Conservation (phyloP, 2,888 invertebrate genomes). For the Drosophila percnosoma region DNA sequence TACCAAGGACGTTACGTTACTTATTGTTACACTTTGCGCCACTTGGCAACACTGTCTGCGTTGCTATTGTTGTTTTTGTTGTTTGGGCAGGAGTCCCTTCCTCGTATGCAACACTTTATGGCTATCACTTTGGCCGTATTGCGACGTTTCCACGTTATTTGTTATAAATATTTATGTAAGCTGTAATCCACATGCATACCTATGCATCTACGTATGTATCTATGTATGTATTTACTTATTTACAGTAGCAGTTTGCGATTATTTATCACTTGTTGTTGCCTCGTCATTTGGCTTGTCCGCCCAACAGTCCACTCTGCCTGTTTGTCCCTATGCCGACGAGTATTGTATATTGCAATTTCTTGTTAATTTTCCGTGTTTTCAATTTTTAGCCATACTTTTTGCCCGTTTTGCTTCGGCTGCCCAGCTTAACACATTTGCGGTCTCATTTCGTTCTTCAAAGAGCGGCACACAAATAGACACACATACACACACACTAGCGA, state of each 20-base stretch:
- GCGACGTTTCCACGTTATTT: conserved; percentile 25
- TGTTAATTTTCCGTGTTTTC: conserved; percentile 22
- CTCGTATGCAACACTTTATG: conserved; percentile 46
- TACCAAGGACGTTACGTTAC: conserved; percentile 63
- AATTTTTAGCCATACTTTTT: conserved; percentile 17
- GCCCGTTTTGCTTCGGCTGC: conserved; percentile 10
- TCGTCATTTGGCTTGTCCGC: not conserved
- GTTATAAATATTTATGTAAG: conserved; percentile 23
- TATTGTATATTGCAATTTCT: conserved; percentile 15
- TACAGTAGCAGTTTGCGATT: conserved; percentile 27
- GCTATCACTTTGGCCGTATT: conserved; percentile 56
- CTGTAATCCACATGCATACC: not conserved
- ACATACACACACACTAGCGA: not conserved
- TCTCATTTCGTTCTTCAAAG: conserved; percentile 29
- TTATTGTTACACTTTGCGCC: conserved; percentile 53
- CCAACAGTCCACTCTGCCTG: not conserved
- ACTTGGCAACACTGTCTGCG: conserved; percentile 58
- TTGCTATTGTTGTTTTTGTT: conserved; percentile 23
- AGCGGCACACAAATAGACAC: conserved; percentile 15
- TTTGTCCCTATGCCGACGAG: not conserved
- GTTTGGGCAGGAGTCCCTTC: conserved; percentile 22
- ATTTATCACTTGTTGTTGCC: conserved; percentile 54
- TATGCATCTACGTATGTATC: not conserved
- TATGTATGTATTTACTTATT: conserved; percentile 28
- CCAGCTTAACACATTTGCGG: conserved; percentile 24